These are phyloP conservation scores for Platyscapa corneri DNA, from an alignment of 1,140 invertebrate genomes.

Conservation along the genomic window DNA sequence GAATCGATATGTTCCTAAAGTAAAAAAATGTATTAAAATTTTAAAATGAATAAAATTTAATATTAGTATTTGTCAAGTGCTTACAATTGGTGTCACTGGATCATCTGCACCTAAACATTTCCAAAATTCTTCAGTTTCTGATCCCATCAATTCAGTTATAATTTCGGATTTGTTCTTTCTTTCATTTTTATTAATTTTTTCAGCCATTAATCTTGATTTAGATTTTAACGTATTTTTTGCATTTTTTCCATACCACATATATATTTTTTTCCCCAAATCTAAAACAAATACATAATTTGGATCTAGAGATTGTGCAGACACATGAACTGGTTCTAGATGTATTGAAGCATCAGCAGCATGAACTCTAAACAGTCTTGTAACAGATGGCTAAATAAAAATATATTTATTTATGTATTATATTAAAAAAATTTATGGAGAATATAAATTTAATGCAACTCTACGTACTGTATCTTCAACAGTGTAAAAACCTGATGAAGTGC, in stretches of 20 bases:
- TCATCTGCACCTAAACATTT: constrained; percentile 76
- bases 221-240: constrained; percentile 96
- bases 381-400: constrained; percentile 80
- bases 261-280: constrained; percentile 91
- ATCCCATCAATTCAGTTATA: constrained; percentile 86
- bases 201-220: constrained; percentile 94
- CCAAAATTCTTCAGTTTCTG: constrained; percentile 92
- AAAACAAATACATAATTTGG: constrained; percentile 93
- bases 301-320: constrained; percentile 85
- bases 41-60: background rate
- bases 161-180: constrained; percentile 96
- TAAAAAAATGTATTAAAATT: constrained; percentile 9
- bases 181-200: constrained; percentile 99
- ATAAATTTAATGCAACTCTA: constrained; percentile 1
- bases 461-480: constrained; percentile 93
- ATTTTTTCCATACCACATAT: constrained; percentile 93
- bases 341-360: constrained; percentile 91
- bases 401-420: constrained; percentile 7
- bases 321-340: constrained; percentile 92
- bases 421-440: background rate
- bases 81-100: constrained; percentile 54
- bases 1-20: constrained; percentile 86
- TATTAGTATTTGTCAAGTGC: background rate
- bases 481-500: constrained; percentile 97
- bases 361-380: constrained; percentile 90